Conservation (phyloP, 2,797 vertebrate genomes). For the Lophotriccus pileatus region DNA sequence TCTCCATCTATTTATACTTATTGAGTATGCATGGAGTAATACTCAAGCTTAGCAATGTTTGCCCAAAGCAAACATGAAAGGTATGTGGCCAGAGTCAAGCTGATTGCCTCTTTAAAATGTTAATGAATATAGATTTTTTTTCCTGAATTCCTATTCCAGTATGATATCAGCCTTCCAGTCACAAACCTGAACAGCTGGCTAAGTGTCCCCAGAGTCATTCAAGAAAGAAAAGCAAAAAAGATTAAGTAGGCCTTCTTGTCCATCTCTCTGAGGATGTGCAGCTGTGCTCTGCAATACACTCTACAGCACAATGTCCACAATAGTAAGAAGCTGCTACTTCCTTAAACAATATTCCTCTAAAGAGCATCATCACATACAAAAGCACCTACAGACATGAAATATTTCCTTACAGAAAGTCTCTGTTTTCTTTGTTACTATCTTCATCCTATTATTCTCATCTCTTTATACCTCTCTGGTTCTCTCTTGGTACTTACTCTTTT, state of each 20-base stretch:
- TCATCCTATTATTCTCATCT: neutral
- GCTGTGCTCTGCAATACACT: neutral
- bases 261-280: neutral
- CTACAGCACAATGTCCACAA: neutral
- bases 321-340: neutral
- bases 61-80: constrained; percentile 40
- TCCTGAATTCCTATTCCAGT: neutral
- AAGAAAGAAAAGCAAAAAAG: constrained; percentile 24
- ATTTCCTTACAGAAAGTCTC: neutral
- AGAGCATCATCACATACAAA: neutral
- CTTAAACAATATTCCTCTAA: neutral
- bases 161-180: constrained; percentile 26
- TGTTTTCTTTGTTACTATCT: neutral
- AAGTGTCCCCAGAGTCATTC: constrained; percentile 24
- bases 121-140: constrained; percentile 48
- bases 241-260: constrained; percentile 8
- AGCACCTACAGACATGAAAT: neutral
- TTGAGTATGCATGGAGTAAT: neutral
- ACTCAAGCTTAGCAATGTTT: constrained; percentile 19
- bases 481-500: neutral
- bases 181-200: constrained; percentile 15
- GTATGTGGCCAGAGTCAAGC: neutral
- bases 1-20: neutral
- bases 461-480: neutral
- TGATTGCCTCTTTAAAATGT: constrained; percentile 31